phyloP scores from a whole-genome alignment of 2,797 vertebrate genomes.

The Masticophis lateralis region DNA sequence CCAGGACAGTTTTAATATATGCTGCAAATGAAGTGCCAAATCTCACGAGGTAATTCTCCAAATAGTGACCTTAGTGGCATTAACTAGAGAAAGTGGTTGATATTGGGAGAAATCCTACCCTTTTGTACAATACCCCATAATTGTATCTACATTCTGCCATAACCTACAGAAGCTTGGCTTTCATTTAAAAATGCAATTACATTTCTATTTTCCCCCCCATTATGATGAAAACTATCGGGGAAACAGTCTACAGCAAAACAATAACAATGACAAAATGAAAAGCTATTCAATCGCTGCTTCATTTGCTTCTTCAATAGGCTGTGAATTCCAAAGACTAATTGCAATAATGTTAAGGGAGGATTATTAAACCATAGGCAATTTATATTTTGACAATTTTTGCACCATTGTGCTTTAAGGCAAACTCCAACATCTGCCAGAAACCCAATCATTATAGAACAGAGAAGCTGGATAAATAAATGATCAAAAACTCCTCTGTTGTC shows the following conservation, averaged over 20 bases:
- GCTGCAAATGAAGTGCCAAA: not conserved
- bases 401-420: not conserved
- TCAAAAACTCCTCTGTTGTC: not conserved
- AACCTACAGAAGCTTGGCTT: constrained; percentile 38
- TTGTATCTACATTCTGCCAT: not conserved
- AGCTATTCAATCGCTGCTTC: constrained; percentile 10
- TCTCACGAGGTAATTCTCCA: not conserved
- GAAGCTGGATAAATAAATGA: not conserved
- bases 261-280: constrained; percentile 7
- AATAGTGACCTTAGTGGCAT: not conserved
- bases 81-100: constrained; percentile 18
- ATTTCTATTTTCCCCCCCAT: constrained; percentile 2
- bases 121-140: constrained; percentile 6
- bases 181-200: constrained; percentile 41
- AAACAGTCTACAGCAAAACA: constrained; percentile 44
- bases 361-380: constrained; percentile 19
- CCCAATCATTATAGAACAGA: not conserved
- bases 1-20: constrained; percentile 1
- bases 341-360: constrained; percentile 25
- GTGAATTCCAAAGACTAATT: constrained; percentile 41
- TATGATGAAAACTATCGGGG: constrained; percentile 38
- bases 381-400: not conserved
- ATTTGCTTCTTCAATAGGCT: constrained; percentile 31
- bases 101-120: not conserved
- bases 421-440: not conserved